phyloP scores from a whole-genome alignment of 2,113 vertebrate genomes.

The Callipepla squamata region DNA sequence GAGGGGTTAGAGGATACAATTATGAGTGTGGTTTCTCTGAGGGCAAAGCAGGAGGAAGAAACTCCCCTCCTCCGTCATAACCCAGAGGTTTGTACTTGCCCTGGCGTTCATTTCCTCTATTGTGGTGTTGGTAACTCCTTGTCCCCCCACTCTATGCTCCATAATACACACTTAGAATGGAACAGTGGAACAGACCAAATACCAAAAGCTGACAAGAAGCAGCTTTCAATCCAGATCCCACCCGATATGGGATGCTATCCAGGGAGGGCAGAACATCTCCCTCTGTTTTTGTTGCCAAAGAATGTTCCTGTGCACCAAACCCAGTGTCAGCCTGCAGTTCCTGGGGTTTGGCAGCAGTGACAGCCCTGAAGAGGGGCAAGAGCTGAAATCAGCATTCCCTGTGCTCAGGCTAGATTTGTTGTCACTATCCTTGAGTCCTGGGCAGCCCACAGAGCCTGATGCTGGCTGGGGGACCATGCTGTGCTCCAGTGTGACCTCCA shows the following conservation, averaged over 20 bases:
- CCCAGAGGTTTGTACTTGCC: background rate
- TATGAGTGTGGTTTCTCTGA: background rate
- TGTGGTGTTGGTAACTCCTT: background rate
- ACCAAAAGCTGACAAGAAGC: background rate
- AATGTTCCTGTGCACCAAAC: background rate
- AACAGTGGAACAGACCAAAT: background rate
- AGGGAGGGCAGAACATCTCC: background rate
- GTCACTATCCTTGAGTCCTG: background rate
- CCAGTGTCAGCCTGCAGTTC: background rate
- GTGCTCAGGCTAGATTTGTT: background rate
- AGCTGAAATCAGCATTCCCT: background rate
- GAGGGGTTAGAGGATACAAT: background rate
- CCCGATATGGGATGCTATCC: background rate
- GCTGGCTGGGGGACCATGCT: background rate
- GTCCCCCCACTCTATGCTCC: fast-evolving
- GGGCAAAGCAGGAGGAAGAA: background rate
- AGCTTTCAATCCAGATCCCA: background rate
- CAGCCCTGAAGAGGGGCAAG: background rate
- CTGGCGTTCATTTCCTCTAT: background rate
- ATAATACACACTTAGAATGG: background rate
- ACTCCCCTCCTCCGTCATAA: background rate
- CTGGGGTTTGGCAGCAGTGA: background rate
- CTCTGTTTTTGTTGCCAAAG: background rate
- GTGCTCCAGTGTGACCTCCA: background rate
- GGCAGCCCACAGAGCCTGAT: fast-evolving